Conservation (phyloP, 2,888 invertebrate species). For the Masnerella sp. region DNA sequence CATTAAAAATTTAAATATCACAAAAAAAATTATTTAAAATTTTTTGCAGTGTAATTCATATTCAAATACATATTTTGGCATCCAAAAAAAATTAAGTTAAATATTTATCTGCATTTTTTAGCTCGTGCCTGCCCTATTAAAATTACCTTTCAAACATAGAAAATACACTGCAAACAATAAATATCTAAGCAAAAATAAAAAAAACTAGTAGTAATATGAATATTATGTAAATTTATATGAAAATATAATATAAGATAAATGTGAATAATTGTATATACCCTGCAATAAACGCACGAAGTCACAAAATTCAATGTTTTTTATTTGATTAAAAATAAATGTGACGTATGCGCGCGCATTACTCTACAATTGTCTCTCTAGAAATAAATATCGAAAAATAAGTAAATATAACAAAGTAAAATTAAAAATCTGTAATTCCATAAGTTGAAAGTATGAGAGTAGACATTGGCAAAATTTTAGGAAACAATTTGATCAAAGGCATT, state of each 20-base stretch:
- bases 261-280: conserved; percentile 39
- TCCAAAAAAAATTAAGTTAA: no score
- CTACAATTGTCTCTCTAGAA: conserved; percentile 50
- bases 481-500: conserved; percentile 60
- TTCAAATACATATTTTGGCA: no score
- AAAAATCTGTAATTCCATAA: conserved; percentile 31
- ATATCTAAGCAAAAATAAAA: conserved; percentile 18
- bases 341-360: conserved; percentile 47
- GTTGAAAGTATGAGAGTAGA: conserved; percentile 58
- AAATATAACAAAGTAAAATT: conserved; percentile 38
- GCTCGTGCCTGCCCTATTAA: conserved; percentile 58
- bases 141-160: conserved; percentile 46
- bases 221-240: conserved; percentile 37
- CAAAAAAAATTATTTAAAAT: no score
- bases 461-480: conserved; percentile 56
- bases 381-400: conserved; percentile 20
- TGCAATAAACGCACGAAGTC: conserved; percentile 17
- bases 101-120: conserved; percentile 50
- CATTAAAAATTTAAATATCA: no score
- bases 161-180: conserved; percentile 32
- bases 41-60: neutral
- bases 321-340: conserved; percentile 32
- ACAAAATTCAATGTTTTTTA: conserved; percentile 33
- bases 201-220: no score
- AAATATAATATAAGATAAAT: conserved; percentile 49